Base-by-base conservation (phyloP, 2,888 invertebrate genomes). In the Polyploca ridens region DNA sequence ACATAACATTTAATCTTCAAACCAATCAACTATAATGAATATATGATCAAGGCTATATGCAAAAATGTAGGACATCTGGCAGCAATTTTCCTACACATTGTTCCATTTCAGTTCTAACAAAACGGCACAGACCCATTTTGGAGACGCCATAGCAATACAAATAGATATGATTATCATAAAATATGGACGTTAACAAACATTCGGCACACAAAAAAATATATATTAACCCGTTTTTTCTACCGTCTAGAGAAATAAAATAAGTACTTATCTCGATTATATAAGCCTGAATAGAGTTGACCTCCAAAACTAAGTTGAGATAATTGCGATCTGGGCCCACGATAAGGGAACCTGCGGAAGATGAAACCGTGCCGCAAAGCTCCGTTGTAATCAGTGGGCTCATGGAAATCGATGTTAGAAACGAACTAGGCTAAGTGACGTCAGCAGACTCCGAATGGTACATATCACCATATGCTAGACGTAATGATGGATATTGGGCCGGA, bases 351-450 rank as follows among this genome's bases (percentile, higher is more conserved):
- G 66, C 72, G 73, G 72, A 73, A 77, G 75, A 79, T 79, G 78
- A 74, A 74, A 73, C 59, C 38, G 41, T 69, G 74, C 75, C 77
- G 73, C 74, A 76, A 69, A 62, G 69, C 70, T 70, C 73, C 66
- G 68, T 75, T 71, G 73, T 77, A 79, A 80, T 81, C 78, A 75
- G 77, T 71, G 74, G 71, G 73, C 69, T 72, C 69, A 71, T 71
- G 74, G 72, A 76, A 79, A 82, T 83, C 77, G 76, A 78, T 79
- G 69, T 67, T 65, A 66, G 68, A 71, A 66, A 75, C 71, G 69
- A 78, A 70, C 71, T 68, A 67, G 67, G 69, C 65, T 73, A 66
- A 66, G 66, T 80, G 78, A 77, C 78, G 74, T 69, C 71, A 75
- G 67, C 64, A 67, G 69, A 77, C 76, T 75, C 73, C 72, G 66